Conservation (phyloP, 1,140 invertebrate species). For the Papilio xuthus region DNA sequence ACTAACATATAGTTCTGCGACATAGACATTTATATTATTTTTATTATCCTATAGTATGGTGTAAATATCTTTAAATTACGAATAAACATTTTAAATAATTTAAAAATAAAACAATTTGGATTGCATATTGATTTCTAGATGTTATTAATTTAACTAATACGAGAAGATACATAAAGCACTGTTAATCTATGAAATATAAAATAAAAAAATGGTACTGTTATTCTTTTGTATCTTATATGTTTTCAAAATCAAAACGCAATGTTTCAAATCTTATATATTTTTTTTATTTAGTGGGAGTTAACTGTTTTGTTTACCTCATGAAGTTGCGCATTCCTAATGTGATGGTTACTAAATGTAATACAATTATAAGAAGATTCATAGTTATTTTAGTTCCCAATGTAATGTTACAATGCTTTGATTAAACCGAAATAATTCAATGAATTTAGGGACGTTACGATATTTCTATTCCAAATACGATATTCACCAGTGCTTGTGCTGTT, state of each 20-base stretch:
- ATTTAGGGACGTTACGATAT: background rate
- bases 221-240: background rate
- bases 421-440: background rate
- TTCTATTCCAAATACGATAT: background rate
- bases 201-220: background rate
- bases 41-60: background rate
- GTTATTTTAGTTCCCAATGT: no score
- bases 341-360: no score
- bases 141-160: background rate
- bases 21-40: no score
- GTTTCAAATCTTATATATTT: background rate
- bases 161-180: background rate
- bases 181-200: background rate
- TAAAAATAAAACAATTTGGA: background rate
- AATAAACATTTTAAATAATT: background rate
- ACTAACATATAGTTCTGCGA: no score
- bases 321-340: no score
- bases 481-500: background rate
- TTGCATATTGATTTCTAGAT: background rate
- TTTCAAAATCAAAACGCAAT: background rate
- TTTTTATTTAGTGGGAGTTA: no score
- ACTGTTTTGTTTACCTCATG: no score
- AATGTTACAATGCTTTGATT: background rate
- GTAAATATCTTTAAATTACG: background rate
- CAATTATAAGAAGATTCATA: no score